These are phyloP conservation scores for Drusus annulatus DNA, from an alignment of 1,140 invertebrate genomes.

Conservation along the genomic window DNA sequence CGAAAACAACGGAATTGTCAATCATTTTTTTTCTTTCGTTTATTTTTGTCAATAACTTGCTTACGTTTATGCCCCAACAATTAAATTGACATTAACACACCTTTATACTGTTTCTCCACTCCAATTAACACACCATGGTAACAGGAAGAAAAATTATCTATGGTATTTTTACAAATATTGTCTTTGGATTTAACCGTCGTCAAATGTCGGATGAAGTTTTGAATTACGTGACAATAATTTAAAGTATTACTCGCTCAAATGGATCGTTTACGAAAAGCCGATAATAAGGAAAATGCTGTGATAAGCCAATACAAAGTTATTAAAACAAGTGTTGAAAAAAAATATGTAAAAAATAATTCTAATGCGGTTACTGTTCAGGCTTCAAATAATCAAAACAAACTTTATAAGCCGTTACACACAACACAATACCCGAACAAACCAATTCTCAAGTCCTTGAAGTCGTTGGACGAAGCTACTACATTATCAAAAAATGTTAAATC, in stretches of 20 bases:
- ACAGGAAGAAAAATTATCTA: background rate
- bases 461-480: background rate
- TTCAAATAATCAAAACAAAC: constrained; percentile 19
- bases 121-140: no score
- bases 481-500: background rate
- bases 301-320: constrained; percentile 34
- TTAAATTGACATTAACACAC: no score
- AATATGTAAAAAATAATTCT: constrained; percentile 21
- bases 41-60: no score
- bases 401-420: constrained; percentile 17
- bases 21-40: no score
- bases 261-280: constrained; percentile 33
- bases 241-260: constrained; percentile 9
- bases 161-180: background rate
- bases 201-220: constrained; percentile 26
- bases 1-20: no score
- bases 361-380: background rate
- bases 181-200: constrained; percentile 20
- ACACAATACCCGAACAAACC: constrained; percentile 20
- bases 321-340: constrained; percentile 21
- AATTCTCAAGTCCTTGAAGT: background rate
- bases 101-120: no score
- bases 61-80: no score
- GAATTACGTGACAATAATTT: constrained; percentile 30
- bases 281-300: constrained; percentile 41